Conservation (phyloP, 2,797 vertebrate genomes). For the Spondyliosoma cantharus region DNA sequence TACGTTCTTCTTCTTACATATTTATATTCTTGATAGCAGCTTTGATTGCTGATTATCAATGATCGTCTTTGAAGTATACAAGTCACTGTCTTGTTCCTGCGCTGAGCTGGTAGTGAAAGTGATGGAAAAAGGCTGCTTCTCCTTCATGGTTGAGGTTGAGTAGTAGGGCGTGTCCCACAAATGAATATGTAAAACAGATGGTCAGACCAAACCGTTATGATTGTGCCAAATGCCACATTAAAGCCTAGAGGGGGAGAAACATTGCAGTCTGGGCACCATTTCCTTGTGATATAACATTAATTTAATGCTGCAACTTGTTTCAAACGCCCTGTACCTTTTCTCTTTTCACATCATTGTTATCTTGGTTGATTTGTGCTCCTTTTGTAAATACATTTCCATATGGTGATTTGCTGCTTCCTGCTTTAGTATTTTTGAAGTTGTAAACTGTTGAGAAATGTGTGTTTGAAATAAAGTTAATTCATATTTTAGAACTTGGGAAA, state of each 20-base stretch:
- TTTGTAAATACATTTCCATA: not conserved
- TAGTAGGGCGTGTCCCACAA: not conserved
- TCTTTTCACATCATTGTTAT: not conserved
- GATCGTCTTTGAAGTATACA: not conserved
- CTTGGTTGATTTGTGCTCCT: not conserved
- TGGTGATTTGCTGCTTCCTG: not conserved
- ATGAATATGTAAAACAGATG: not conserved
- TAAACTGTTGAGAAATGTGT: not conserved
- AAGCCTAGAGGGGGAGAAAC: not conserved
- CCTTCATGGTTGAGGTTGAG: not conserved
- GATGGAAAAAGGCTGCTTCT: not conserved
- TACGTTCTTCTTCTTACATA: too few relatives aligned
- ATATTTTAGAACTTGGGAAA: not conserved
- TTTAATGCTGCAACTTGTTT: not conserved
- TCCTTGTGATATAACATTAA: not conserved
- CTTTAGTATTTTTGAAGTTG: not conserved
- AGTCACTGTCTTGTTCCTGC: not conserved
- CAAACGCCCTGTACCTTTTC: not conserved
- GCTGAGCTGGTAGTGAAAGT: not conserved
- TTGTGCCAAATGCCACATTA: slow-evolving; percentile 1
- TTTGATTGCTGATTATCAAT: not conserved
- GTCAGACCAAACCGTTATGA: not conserved
- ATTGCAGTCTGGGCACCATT: not conserved
- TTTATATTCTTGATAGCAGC: not conserved
- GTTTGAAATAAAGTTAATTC: slow-evolving; percentile 10